Evolutionary conservation across 2,113 vertebrate genomes (phyloP).

Genomic region (Notechis scutatus): DNA sequence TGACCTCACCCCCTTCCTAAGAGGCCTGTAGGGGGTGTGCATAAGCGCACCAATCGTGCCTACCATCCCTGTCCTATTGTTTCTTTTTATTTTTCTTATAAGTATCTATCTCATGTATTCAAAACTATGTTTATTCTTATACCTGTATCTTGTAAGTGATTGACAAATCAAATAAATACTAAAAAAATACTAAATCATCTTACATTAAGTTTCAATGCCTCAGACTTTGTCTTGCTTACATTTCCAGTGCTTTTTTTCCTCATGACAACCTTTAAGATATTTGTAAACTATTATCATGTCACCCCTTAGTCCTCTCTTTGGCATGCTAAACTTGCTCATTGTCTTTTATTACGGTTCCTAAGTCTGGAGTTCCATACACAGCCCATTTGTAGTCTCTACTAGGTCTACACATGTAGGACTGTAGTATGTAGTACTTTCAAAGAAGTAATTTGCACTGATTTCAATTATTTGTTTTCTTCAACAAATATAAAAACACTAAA

Average conservation of each 20-base stretch:
- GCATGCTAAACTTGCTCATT: neutral
- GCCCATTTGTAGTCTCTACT: neutral
- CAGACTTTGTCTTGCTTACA: neutral
- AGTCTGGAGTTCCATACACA: neutral
- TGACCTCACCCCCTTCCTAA: too few relatives aligned
- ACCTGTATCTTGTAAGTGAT: too few relatives aligned
- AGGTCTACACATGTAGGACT: neutral
- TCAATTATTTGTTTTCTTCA: neutral
- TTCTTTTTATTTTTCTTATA: too few relatives aligned
- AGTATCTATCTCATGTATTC: too few relatives aligned
- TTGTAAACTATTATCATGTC: neutral
- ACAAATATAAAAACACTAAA: neutral
- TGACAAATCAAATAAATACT: too few relatives aligned
- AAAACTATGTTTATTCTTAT: too few relatives aligned
- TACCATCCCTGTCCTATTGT: too few relatives aligned
- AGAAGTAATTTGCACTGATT: neutral
- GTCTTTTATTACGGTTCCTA: neutral
- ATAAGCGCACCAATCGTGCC: too few relatives aligned
- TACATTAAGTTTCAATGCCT: neutral
- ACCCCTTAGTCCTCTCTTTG: neutral
- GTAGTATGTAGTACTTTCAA: neutral
- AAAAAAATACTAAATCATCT: neutral
- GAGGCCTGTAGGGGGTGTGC: too few relatives aligned
- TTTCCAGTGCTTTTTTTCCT: neutral
- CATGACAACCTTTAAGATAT: neutral